A percentile compares a stretch with the other conserved stretches of the same genome.
Evolutionary conservation across 2,113 vertebrate species (phyloP).

Genomic region (Crotalus horridus): DNA sequence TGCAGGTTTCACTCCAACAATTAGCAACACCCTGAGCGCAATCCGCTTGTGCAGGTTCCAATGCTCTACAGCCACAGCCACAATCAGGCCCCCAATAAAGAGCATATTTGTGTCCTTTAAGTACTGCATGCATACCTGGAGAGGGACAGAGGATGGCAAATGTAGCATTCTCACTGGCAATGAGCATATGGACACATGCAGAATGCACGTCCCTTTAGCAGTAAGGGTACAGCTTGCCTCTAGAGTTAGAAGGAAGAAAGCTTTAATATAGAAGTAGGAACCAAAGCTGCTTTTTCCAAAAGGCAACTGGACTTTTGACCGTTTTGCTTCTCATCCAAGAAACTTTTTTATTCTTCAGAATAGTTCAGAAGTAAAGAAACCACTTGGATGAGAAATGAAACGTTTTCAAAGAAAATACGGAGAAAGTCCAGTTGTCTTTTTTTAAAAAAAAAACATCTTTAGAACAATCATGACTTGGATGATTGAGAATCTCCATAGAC

Average conservation of each 20-base stretch:
- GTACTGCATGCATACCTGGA: slow-evolving; percentile 93
- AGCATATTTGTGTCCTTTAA: slow-evolving; percentile 94
- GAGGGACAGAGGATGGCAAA: not conserved
- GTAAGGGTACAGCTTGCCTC: not conserved
- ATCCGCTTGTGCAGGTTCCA: slow-evolving; percentile 97
- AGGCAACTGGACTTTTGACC: not conserved
- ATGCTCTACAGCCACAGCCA: slow-evolving; percentile 89
- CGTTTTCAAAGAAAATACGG: not conserved
- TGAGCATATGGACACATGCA: not conserved
- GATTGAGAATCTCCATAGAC: not conserved
- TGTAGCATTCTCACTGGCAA: not conserved
- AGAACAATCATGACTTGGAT: not conserved
- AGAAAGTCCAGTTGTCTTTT: not conserved
- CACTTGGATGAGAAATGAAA: not conserved
- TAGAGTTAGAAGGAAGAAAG: not conserved
- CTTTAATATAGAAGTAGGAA: not conserved
- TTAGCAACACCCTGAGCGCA: slow-evolving; percentile 83
- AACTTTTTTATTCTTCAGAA: not conserved
- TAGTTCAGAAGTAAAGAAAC: not conserved
- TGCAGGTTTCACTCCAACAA: slow-evolving; percentile 85
- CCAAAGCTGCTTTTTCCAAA: not conserved
- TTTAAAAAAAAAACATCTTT: not conserved
- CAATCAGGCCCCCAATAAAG: slow-evolving; percentile 88
- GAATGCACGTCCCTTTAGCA: not conserved
- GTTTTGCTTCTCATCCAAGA: not conserved